Base-by-base conservation (phyloP, 2,797 vertebrate species). In the Pangasius krempfi region DNA sequence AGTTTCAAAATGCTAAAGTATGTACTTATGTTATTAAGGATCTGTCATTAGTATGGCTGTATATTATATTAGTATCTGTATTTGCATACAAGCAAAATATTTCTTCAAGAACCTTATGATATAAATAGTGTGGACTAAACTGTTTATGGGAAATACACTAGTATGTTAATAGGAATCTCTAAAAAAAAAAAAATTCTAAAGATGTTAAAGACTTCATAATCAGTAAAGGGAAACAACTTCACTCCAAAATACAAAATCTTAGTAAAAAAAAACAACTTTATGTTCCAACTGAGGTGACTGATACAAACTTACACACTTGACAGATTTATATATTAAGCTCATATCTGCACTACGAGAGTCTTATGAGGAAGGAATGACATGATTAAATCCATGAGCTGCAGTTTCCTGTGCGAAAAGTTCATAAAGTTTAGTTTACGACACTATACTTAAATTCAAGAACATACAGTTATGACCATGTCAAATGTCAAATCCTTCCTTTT, bases 401-500 rank as follows among this genome's bases (percentile, higher is more conserved):
- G 47, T 84, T 30, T 50, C 25, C 40, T 84, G 9, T 84, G 27
- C 68, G 47, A 68, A 66, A n/a, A 66, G 25, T 66, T 50, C 27
- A 81, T 60, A 62, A 84, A 66, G 13, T 84, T 52, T 84, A 82
- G 80, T 64, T 47, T 68, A 84, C 25, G 44, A 52, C 52, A 25
- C 18, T 52, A 52, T 37, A 84, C 64, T 68, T 68, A 84, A 84
- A 54, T 68, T 68, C 47, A 73, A 50, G 56, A 44, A 12, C 56
- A 62, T 62, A 25, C 56, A 60, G 50, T 82, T 60, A 60, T 18
- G 27, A 83, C 37, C 6, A 8, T 64, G 58, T 44, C 10, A 66
- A 79, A 8, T 64, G 58, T 44, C 10, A 66, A 79, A 30, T 64
- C 20, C 9, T 44, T 64, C 20, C 70, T 22, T 84, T 62, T 30